Evolutionary conservation across 2,113 vertebrate genomes (phyloP).

Genomic region (Myiopsitta monachus): DNA sequence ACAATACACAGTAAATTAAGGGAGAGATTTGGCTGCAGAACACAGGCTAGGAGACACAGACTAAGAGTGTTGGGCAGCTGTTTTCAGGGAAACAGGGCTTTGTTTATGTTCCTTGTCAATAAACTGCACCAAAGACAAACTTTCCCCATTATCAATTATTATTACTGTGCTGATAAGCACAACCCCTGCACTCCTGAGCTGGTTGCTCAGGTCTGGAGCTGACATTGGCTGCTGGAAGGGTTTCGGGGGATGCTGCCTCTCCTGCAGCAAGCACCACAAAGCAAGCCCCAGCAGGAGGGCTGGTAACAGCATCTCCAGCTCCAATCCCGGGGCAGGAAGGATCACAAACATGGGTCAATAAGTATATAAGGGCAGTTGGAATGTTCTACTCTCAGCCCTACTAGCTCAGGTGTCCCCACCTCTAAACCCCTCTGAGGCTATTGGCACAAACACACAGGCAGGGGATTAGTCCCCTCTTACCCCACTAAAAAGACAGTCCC

Average conservation of each 20-base stretch:
- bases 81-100: not conserved
- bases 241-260: not conserved
- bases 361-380: not conserved
- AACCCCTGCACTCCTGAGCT: not conserved
- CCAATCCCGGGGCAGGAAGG: not conserved
- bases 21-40: not conserved
- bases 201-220: not conserved
- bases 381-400: not conserved
- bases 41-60: not conserved
- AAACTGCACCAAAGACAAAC: not conserved
- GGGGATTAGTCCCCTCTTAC: accelerated
- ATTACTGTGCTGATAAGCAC: too few relatives aligned
- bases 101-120: not conserved
- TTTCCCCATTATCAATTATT: not conserved
- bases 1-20: not conserved
- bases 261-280: not conserved
- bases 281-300: not conserved
- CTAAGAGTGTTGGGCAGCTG: not conserved
- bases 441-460: accelerated
- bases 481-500: not conserved
- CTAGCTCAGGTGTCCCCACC: not conserved
- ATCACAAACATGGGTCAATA: not conserved
- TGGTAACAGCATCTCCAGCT: not conserved
- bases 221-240: not conserved
- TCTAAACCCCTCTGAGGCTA: not conserved